Base-by-base conservation (phyloP, 2,888 invertebrate species). In the Cryptops parisi region DNA sequence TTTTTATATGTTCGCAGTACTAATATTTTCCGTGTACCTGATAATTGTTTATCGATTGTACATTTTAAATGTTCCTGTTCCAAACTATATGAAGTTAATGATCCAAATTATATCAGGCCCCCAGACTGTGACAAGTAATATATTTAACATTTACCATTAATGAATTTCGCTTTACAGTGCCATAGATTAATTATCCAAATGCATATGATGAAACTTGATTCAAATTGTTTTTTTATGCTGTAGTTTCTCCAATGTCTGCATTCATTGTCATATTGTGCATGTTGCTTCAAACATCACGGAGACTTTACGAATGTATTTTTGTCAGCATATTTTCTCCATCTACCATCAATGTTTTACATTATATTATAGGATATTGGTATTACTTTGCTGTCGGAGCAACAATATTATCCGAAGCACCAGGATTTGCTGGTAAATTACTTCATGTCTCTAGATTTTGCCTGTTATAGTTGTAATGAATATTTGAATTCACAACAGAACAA, bases 271-370 rank as follows among this genome's bases (percentile, higher is more conserved):
- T 79, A 40, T 59, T 70, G 2, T 68, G 89, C 19, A 66, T 87
- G 1, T 76, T 77, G 0, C 57, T 83, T 23, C 89, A 90, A 64
- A 79, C 82, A 57, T 70, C 72, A 47, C 74, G 85, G 60, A 74
- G 93, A 59, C 77, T 83, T 55, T 87, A 86, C 62, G 93, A 93
- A 70, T 82, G 85, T 0, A 76, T 79, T 61, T 83, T 71, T 64
- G 70, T 91, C 22, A 87, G 82, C 66, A 78, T 91, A 23, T 93
- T 84, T 66, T 85, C 87, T 0, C 74, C 79, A 49, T 78, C 79
- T 53, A 81, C 77, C 66, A 90, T 93, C 65, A 86, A 88, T 67
- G 58, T 89, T 0, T 68, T 75, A 0, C 85, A 88, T 66, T 93
- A 91, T 63, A 52, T 81, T 0, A 71, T 82, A 4, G 91, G 89